Conservation (phyloP, 2,888 invertebrate genomes). For the Autographa pulchrina region DNA sequence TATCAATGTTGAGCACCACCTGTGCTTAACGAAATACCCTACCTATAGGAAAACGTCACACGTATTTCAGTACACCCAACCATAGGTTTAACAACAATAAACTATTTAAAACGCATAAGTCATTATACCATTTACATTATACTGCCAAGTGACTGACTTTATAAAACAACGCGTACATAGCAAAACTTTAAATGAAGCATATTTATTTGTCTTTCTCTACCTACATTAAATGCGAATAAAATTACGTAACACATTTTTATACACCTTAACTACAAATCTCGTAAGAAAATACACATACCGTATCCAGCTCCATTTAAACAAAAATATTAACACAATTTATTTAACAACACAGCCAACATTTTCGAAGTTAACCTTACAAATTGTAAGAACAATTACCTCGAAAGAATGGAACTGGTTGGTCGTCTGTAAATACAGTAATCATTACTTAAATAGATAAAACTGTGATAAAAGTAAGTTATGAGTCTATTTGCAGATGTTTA, state of each 20-base stretch:
- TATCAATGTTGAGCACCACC: too few species aligned
- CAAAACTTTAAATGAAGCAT: too few species aligned
- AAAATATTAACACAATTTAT: constrained; percentile 13
- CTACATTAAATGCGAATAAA: not conserved
- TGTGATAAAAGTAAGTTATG: constrained; percentile 39
- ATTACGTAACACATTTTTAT: not conserved
- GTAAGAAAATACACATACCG: constrained; percentile 39
- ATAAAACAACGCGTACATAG: too few species aligned
- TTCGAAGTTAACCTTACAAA: constrained; percentile 33
- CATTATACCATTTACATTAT: too few species aligned
- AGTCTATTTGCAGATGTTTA: constrained; percentile 29
- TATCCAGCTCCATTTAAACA: constrained; percentile 52
- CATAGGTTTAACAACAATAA: too few species aligned
- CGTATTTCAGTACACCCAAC: too few species aligned
- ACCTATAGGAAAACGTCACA: too few species aligned
- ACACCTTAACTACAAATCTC: not conserved
- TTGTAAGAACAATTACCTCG: constrained; percentile 23
- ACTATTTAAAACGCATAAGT: too few species aligned
- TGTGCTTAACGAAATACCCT: too few species aligned
- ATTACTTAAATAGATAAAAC: constrained; percentile 57
- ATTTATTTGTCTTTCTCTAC: not conserved
- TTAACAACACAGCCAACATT: constrained; percentile 17
- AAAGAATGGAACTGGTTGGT: constrained; percentile 13
- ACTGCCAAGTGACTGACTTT: too few species aligned
- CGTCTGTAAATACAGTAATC: constrained; percentile 51